A percentile compares a stretch with the other conserved stretches of the same genome.
These are phyloP conservation scores for Corbicula japonica DNA, from an alignment of 2,888 invertebrate genomes.

Conservation along the genomic window DNA sequence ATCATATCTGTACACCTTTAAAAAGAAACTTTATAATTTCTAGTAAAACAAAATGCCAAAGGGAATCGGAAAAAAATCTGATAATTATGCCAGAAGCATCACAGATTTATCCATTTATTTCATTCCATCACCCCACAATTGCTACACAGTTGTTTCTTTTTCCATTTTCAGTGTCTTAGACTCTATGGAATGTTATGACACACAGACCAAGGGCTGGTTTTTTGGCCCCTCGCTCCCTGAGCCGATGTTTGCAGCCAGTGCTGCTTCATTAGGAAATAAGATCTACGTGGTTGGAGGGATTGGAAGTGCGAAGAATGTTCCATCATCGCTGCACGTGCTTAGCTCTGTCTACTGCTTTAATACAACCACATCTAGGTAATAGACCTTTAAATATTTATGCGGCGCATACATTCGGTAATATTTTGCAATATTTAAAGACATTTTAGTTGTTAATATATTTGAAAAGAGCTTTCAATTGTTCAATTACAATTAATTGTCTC, in stretches of 20 bases:
- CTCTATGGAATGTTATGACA: conserved; percentile 75
- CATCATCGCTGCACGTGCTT: conserved; percentile 62
- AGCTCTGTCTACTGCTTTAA: conserved; percentile 71
- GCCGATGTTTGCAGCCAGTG: conserved; percentile 66
- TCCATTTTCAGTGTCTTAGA: conserved; percentile 66
- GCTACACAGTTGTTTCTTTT: background rate
- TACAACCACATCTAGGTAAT: conserved; percentile 68
- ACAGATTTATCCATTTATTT: background rate
- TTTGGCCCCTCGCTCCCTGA: conserved; percentile 58
- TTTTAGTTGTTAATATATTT: background rate
- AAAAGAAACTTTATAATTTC: background rate
- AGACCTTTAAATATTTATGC: background rate
- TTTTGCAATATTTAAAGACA: background rate
- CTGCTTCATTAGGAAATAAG: conserved; percentile 53
- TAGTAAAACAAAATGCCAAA: background rate
- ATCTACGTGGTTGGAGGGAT: conserved; percentile 76
- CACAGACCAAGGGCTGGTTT: conserved; percentile 68
- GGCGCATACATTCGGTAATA: background rate
- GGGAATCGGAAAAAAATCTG: background rate
- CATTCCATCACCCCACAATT: background rate
- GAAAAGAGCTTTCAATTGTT: background rate
- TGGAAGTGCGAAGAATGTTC: conserved; percentile 41
- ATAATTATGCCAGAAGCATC: background rate
- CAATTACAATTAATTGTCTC: background rate
- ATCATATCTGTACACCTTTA: background rate